Percentiles rank a stretch among this genome's conserved stretches.
phyloP scores from a whole-genome alignment of 1,140 invertebrate species.

The Pseudobourletiella spinata region DNA sequence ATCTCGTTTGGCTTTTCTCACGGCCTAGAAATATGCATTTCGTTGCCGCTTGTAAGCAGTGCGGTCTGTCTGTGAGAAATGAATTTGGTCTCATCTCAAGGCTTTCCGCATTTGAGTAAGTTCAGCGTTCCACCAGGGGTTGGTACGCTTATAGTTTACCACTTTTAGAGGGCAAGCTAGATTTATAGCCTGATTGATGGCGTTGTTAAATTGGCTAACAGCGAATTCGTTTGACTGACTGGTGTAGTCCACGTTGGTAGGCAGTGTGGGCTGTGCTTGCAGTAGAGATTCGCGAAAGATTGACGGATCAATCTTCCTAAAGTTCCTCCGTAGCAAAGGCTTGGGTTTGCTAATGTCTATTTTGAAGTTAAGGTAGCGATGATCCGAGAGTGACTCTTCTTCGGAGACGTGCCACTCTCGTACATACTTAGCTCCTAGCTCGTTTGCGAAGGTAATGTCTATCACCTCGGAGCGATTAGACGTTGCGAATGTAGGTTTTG shows the following conservation, averaged over 20 bases:
- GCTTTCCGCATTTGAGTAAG: neutral
- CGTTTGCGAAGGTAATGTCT: conserved; percentile 15
- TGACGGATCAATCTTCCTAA: conserved; percentile 16
- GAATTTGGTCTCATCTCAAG: neutral
- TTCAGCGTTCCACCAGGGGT: neutral
- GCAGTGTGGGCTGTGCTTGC: no score
- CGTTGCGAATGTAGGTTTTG: conserved; percentile 17
- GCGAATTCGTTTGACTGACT: no score
- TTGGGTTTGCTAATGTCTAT: neutral
- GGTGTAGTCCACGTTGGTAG: no score
- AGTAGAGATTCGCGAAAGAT: neutral
- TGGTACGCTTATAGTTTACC: no score
- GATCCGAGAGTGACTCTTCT: conserved; percentile 21
- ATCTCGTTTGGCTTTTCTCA: neutral
- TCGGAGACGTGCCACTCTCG: conserved; percentile 14
- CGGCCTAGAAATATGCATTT: neutral
- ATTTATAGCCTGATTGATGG: no score
- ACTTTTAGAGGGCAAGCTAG: no score
- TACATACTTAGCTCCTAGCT: neutral
- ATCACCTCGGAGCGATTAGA: conserved; percentile 5
- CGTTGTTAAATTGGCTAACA: no score
- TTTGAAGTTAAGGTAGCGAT: conserved; percentile 4
- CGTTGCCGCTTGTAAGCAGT: neutral
- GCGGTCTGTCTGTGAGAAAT: neutral
- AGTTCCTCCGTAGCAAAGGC: conserved; percentile 3